Evolutionary conservation across 1,140 invertebrate species (phyloP).

Genomic region (Microplitis demolitor): DNA sequence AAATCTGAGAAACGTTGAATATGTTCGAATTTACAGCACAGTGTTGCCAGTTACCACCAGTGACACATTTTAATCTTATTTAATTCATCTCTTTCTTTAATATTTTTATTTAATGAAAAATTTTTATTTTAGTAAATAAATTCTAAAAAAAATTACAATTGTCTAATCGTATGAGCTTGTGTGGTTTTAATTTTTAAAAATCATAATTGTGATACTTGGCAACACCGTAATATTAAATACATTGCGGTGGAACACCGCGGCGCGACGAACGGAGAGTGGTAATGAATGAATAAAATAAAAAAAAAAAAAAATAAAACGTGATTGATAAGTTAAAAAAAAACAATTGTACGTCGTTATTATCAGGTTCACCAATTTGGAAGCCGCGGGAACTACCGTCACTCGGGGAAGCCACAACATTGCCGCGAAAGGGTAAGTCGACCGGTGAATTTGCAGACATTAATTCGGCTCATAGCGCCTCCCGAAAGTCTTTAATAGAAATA

Average conservation of each 20-base stretch:
- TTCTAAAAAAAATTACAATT: no score
- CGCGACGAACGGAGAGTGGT: not conserved
- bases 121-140: no score
- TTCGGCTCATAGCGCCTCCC: slow-evolving; percentile 57
- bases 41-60: no score
- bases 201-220: no score
- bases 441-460: slow-evolving; percentile 57
- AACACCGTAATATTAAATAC: no score
- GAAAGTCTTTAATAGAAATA: slow-evolving; percentile 61
- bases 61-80: no score
- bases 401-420: slow-evolving; percentile 59
- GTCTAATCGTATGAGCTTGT: no score
- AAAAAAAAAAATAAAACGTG: slow-evolving; percentile 1
- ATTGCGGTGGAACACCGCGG: no score
- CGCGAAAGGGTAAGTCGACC: slow-evolving; percentile 60
- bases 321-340: not conserved
- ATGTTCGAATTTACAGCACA: no score
- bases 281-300: not conserved
- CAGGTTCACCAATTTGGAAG: slow-evolving; percentile 61
- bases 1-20: not conserved
- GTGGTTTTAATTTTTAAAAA: no score
- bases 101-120: no score
- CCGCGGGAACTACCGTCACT: slow-evolving; percentile 58
- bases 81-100: no score
- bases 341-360: slow-evolving; percentile 27